These are phyloP conservation scores for Polietes domitor DNA, from an alignment of 2,888 invertebrate species.

Conservation along the genomic window DNA sequence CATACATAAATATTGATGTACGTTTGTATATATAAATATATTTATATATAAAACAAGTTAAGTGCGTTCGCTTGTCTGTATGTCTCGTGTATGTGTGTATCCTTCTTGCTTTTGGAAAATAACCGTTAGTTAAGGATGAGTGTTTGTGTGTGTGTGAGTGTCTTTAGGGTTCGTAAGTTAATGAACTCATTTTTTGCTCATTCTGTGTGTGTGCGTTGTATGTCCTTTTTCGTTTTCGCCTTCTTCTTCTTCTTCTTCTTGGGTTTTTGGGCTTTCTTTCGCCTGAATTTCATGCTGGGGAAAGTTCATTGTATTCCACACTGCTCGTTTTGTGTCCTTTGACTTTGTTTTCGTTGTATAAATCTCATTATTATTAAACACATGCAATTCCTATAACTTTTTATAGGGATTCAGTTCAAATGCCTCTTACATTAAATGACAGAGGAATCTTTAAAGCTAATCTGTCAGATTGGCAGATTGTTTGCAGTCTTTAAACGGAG, in stretches of 20 bases:
- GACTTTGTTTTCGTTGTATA: constrained; percentile 49
- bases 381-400: constrained; percentile 46
- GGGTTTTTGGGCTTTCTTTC: constrained; percentile 52
- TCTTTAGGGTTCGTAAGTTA: constrained; percentile 65
- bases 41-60: constrained; percentile 26
- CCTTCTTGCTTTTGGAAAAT: constrained; percentile 51
- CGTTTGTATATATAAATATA: too few relatives aligned
- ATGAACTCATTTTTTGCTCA: constrained; percentile 64
- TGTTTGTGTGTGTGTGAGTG: constrained; percentile 51
- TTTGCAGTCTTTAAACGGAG: too few relatives aligned
- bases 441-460: neutral
- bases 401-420: constrained; percentile 57
- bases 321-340: constrained; percentile 47
- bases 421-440: constrained; percentile 6
- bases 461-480: too few relatives aligned
- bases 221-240: too few relatives aligned
- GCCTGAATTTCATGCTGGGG: constrained; percentile 44
- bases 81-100: neutral
- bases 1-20: neutral
- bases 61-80: constrained; percentile 18
- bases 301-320: constrained; percentile 63
- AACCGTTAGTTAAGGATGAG: constrained; percentile 63
- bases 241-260: constrained; percentile 4
- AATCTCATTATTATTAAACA: constrained; percentile 57
- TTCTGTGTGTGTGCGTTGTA: constrained; percentile 1